Base-by-base conservation (phyloP, 2,113 vertebrate genomes). In the Mesembrinibis cayennensis region DNA sequence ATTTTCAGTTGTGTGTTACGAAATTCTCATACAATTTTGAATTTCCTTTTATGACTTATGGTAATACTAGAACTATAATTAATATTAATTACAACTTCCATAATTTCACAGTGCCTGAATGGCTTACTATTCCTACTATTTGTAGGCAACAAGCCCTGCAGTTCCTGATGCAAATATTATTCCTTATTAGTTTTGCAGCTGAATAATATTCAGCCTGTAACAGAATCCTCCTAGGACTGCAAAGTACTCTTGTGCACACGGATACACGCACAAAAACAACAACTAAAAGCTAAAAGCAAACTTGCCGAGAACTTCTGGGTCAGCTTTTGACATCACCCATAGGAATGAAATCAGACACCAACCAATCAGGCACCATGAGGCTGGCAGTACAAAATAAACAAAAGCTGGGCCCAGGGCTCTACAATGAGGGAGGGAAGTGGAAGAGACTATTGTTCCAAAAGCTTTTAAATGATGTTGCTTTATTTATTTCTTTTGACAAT, bases 311-410 rank as follows among this genome's bases (percentile, higher is more conserved):
- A 96, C 95, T 97, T 97, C 96, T 96, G 97, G 97, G 96, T 97
- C 97, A 97, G 95, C 93, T 95, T 96, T 96, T 96, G 96, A 95
- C 96, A 97, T 97, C 96, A 93, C 89, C 96, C 97, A 63, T 58
- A 97, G 91, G 95, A 97, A 96, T 96, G 97, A 97, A 97, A 97
- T 71, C 91, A 95, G 96, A 97, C 96, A 95, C 97, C 95, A 32
- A 88, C 96, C 97, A 97, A 97, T 96, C 73, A 36, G 93, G 96
- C 96, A 93, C 93, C 74, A 32, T 59, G 89, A 96, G 94, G 82
- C 96, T 97, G 96, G 94, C 96, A 97, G 94, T 3, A 73, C 94
- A 91, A 96, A 96, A 96, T 85, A 90, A 97, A 97, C 97, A 97
- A 96, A 97, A 97, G 96, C 95, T 71, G 89, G 89, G 96, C 94